Conservation (phyloP, 2,888 invertebrate species). For the Phyllotreta striolata region DNA sequence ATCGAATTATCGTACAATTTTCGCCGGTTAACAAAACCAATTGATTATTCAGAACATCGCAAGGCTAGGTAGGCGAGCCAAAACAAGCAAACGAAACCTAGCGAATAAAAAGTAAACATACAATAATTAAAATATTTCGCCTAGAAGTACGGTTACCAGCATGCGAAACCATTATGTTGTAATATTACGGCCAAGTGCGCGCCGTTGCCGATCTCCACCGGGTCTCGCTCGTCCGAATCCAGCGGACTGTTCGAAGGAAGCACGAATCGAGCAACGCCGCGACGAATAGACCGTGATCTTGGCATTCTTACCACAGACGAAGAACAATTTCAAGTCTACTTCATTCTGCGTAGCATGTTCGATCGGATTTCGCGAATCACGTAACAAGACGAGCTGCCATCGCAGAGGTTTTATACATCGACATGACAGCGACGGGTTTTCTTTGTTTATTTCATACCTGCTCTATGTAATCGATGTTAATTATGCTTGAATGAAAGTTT, state of each 20-base stretch:
- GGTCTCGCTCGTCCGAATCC: slow-evolving; percentile 17
- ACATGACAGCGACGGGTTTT: too few species aligned
- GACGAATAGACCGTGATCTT: slow-evolving; percentile 55
- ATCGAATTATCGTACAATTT: too few species aligned
- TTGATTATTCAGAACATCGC: slow-evolving; percentile 20
- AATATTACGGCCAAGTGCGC: slow-evolving; percentile 46
- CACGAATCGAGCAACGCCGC: slow-evolving; percentile 48
- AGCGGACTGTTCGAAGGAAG: slow-evolving; percentile 23
- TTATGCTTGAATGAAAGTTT: too few species aligned
- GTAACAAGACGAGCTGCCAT: slow-evolving; percentile 16
- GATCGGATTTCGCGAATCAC: slow-evolving; percentile 25
- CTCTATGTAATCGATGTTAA: too few species aligned
- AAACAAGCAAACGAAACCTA: slow-evolving; percentile 23
- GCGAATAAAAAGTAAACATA: slow-evolving; percentile 31
- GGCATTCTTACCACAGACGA: slow-evolving; percentile 53
- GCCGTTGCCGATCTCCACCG: slow-evolving; percentile 32
- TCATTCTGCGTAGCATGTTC: slow-evolving; percentile 36
- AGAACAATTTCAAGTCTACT: slow-evolving; percentile 43
- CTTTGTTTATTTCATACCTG: too few species aligned
- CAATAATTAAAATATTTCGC: slow-evolving; percentile 39
- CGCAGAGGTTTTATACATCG: too few species aligned
- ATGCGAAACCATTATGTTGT: slow-evolving; percentile 52
- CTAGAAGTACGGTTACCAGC: slow-evolving; percentile 45
- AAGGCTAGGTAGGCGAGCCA: slow-evolving; percentile 25
- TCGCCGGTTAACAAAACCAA: background rate